Conservation (phyloP, 1,140 invertebrate genomes). For the Ostrea edulis region DNA sequence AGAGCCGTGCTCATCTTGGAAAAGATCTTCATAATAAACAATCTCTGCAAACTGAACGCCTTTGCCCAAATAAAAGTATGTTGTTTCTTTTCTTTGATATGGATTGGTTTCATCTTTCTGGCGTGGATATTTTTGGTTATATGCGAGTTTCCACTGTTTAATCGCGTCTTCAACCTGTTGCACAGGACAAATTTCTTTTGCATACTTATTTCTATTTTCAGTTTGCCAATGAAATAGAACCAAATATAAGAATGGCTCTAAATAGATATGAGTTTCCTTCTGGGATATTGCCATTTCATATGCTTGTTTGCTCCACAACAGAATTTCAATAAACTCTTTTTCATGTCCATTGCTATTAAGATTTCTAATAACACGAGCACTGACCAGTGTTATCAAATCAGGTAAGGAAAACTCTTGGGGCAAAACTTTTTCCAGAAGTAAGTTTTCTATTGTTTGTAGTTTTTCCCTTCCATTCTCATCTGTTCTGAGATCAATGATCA, state of each 20-base stretch:
- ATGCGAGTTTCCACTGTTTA: constrained; percentile 48
- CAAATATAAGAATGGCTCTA: constrained; percentile 60
- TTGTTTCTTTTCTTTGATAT: constrained; percentile 50
- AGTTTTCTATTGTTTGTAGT: not conserved
- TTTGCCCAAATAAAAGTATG: constrained; percentile 59
- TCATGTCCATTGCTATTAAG: constrained; percentile 34
- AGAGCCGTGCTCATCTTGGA: constrained; percentile 5
- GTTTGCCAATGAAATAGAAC: constrained; percentile 64
- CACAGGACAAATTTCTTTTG: constrained; percentile 20
- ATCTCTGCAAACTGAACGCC: constrained; percentile 40
- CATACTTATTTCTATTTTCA: constrained; percentile 37
- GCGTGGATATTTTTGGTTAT: constrained; percentile 44
- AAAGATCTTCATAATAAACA: constrained; percentile 54
- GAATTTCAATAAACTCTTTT: constrained; percentile 8
- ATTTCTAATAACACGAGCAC: constrained; percentile 32
- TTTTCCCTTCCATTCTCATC: not conserved
- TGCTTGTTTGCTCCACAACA: constrained; percentile 33
- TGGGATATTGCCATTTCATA: not conserved
- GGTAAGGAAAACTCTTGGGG: constrained; percentile 2
- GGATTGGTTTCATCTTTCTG: constrained; percentile 44
- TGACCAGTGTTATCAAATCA: constrained; percentile 47
- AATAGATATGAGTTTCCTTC: constrained; percentile 36
- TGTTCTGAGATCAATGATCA: constrained; percentile 49
- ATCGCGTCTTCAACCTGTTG: constrained; percentile 42
- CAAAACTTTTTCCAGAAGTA: constrained; percentile 41